Evolutionary conservation across 37 sponge, comb jelly and placozoan genomes (phyloP).

Genomic region (Theonella swinhoei): DNA sequence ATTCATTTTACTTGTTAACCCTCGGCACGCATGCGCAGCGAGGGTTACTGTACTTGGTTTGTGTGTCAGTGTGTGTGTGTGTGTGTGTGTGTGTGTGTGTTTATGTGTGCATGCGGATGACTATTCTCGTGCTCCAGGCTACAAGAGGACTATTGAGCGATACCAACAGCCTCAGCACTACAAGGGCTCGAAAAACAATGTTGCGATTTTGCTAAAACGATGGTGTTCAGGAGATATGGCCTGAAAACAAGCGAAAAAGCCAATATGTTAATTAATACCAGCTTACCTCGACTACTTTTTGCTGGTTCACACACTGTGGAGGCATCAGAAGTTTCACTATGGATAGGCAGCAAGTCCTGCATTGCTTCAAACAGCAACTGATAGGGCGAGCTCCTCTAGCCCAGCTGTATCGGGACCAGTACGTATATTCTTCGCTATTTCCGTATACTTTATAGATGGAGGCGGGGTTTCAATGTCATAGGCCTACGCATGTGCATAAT

Average conservation of each 20-base stretch:
- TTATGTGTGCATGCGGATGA: not conserved
- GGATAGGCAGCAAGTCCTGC: not conserved
- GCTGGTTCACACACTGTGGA: not conserved
- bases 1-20: not conserved
- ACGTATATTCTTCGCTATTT: not conserved
- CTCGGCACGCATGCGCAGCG: not conserved
- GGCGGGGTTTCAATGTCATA: not conserved
- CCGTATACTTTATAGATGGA: not conserved
- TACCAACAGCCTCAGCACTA: not conserved
- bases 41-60: not conserved
- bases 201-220: not conserved
- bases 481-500: not conserved
- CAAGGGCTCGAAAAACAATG: not conserved
- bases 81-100: not conserved
- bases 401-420: not conserved
- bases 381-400: not conserved
- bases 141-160: not conserved
- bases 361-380: not conserved
- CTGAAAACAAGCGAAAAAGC: not conserved
- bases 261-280: not conserved
- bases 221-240: not conserved
- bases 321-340: not conserved
- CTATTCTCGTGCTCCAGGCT: not conserved
- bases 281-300: not conserved
- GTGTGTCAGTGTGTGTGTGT: not conserved